These are phyloP conservation scores for Urosaurus nigricauda DNA, from an alignment of 2,797 vertebrate species.

Conservation along the genomic window DNA sequence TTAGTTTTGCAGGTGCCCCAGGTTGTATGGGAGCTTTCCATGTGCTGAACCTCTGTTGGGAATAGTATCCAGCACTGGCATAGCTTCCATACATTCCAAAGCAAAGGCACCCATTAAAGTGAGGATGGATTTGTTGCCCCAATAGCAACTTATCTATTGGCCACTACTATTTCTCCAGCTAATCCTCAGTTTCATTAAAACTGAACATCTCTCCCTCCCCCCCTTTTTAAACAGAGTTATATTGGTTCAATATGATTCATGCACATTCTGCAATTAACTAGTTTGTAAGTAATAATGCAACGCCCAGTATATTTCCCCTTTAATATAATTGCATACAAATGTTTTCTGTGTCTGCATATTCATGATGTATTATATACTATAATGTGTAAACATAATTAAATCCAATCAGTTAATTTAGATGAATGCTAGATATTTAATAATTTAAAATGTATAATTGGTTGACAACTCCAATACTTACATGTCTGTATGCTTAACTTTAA, in stretches of 20 bases:
- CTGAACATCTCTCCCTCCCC: background rate
- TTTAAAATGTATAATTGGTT: constrained; percentile 3
- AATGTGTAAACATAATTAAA: constrained; percentile 8
- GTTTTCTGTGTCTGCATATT: background rate
- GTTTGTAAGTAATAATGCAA: background rate
- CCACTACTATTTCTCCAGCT: too few species aligned
- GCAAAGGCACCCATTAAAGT: too few species aligned
- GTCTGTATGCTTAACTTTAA: constrained; percentile 9
- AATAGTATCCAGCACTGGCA: too few species aligned
- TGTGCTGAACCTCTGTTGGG: too few species aligned
- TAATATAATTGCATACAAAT: background rate
- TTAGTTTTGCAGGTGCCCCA: too few species aligned
- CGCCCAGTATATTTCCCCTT: background rate
- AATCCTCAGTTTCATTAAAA: background rate
- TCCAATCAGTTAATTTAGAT: constrained; percentile 10
- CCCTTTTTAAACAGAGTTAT: background rate
- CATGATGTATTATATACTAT: background rate
- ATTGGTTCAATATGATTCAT: background rate
- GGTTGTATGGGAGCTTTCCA: too few species aligned
- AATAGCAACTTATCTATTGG: too few species aligned
- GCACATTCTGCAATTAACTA: background rate
- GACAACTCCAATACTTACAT: background rate
- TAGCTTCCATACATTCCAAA: too few species aligned
- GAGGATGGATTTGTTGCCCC: too few species aligned
- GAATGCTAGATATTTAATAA: constrained; percentile 14